phyloP scores from a whole-genome alignment of 2,797 vertebrate species.

The Graptemys geographica region DNA sequence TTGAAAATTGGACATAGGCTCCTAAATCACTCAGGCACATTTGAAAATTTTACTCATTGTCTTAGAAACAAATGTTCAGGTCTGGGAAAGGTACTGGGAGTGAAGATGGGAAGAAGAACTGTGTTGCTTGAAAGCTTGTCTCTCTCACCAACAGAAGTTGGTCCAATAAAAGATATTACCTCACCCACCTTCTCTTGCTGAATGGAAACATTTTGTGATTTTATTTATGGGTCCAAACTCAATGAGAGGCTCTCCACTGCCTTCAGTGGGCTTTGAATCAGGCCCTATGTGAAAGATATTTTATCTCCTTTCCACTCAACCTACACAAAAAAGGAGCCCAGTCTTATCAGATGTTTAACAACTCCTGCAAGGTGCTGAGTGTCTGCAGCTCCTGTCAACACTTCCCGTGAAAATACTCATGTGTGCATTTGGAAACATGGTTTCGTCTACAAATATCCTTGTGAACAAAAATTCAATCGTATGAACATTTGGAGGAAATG shows the following conservation, averaged over 20 bases:
- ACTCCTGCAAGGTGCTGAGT: neutral
- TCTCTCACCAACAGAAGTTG: neutral
- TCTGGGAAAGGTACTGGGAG: neutral
- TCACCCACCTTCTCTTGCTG: neutral
- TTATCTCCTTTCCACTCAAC: neutral
- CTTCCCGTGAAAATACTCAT: neutral
- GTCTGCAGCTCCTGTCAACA: neutral
- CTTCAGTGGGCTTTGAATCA: fast-evolving
- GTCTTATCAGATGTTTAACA: neutral
- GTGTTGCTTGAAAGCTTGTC: neutral
- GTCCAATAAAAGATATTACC: neutral
- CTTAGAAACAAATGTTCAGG: neutral
- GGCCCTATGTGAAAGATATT: neutral
- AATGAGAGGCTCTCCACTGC: neutral
- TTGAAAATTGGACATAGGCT: neutral
- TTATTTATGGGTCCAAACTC: neutral
- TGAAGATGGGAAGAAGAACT: neutral
- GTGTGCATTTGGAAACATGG: fast-evolving
- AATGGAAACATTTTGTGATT: neutral
- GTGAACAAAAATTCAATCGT: neutral
- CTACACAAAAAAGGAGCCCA: neutral
- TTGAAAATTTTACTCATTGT: neutral
- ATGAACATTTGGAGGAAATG: neutral
- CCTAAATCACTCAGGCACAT: neutral
- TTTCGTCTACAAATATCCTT: neutral